Evolutionary conservation across 2,113 vertebrate genomes (phyloP).

Genomic region (Phalacrocorax carbo): DNA sequence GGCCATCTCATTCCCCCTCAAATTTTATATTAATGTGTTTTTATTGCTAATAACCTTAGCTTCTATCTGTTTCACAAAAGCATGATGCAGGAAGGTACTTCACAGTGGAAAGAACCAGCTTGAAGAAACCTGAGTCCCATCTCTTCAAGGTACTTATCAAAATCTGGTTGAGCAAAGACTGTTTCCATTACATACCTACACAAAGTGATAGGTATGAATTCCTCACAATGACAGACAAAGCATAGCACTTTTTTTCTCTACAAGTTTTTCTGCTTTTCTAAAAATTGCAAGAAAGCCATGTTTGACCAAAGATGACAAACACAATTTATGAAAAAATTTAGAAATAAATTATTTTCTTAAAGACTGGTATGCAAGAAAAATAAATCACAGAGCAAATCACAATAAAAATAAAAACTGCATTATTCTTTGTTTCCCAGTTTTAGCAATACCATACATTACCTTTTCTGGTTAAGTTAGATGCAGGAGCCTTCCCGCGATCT

Average conservation of each 20-base stretch:
- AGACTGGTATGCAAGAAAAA: not conserved
- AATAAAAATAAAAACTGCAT: not conserved
- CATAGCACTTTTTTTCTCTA: not conserved
- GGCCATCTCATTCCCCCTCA: not conserved
- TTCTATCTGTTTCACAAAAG: not conserved
- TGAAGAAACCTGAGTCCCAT: not conserved
- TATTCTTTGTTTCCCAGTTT: not conserved
- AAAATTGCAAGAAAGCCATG: not conserved
- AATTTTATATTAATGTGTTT: not conserved
- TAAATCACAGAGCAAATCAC: not conserved
- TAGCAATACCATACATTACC: not conserved
- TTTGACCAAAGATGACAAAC: not conserved
- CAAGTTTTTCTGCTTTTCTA: not conserved
- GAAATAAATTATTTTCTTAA: not conserved
- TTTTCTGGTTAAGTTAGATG: not conserved
- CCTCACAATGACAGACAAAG: not conserved
- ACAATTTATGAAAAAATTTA: not conserved
- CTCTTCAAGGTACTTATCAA: not conserved
- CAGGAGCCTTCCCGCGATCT: not conserved
- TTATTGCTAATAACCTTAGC: not conserved
- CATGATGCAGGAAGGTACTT: not conserved
- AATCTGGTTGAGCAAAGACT: not conserved
- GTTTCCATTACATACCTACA: not conserved
- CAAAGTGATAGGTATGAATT: not conserved
- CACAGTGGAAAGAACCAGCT: not conserved